Base-by-base conservation (phyloP, 2,113 vertebrate genomes). In the Pseudorhombus dupliciocellatus region DNA sequence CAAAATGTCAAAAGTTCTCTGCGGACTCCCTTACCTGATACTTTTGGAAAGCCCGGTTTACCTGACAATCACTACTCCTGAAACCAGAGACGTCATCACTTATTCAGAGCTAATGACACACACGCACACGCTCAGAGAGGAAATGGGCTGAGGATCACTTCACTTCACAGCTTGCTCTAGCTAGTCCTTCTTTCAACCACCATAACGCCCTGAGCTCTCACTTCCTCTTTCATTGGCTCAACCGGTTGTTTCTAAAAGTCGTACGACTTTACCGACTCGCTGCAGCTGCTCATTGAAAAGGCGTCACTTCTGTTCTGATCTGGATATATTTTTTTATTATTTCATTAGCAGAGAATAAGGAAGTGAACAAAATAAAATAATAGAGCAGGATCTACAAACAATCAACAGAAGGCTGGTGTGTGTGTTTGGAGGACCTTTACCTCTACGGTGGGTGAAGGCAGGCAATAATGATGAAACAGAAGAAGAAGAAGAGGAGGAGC, bases 271-370 rank as follows among this genome's bases (percentile, higher is more conserved):
- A 37, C 34, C 26, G 16, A 12, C n/a, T 0, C 6, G 57, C 25
- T 0, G 26, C 71, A 63, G 46, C 52, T 34, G 58, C 50, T 64
- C 18, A 79, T 69, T 85, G 75, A 93, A 90, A 80, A 92, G 73
- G 76, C 70, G 59, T 65, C 80, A 90, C 81, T 80, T 88, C 77
- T 28, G 60, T 66, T 68, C 66, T 87, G 75, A 88, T 90, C 79
- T 91, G 88, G 86, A 92, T 93, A 90, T 85, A 88, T 73, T 40
- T 86, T 90, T 91, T 91, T 91, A 86, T 92, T 93, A 85, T 88
- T 89, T 88, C 73, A 82, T 88, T 88, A 91, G 90, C 90, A 93
- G 90, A 91, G 89, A 72, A 74, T 52, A 80, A 66, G 73, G 60
- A 78, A 84, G 62, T 66, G 34, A 64, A 76, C 53, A 87, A 70